Evolutionary conservation across 2,888 invertebrate genomes (phyloP).

Genomic region (Nomada ruficornis): DNA sequence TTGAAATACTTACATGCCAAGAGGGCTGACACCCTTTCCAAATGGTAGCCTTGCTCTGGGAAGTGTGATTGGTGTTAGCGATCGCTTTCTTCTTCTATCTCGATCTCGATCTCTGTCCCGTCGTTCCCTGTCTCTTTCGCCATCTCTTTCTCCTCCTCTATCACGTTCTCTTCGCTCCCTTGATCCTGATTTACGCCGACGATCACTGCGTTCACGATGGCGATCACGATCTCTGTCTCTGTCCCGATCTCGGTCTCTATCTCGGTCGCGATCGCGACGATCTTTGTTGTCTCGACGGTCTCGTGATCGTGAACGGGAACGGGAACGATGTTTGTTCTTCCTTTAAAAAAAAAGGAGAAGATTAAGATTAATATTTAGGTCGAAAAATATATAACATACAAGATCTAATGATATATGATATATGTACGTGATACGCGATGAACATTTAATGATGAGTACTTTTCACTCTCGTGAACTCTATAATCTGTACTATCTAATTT

Average conservation of each 20-base stretch:
- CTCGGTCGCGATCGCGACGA: conserved; percentile 75
- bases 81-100: conserved; percentile 84
- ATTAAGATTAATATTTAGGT: neutral
- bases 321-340: conserved; percentile 84
- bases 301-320: conserved; percentile 84
- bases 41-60: conserved; percentile 84
- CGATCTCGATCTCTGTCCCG: conserved; percentile 82
- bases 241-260: conserved; percentile 70
- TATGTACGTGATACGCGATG: neutral
- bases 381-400: neutral
- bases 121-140: conserved; percentile 69
- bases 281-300: conserved; percentile 86
- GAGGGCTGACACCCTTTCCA: conserved; percentile 83
- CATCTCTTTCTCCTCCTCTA: conserved; percentile 74
- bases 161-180: conserved; percentile 86
- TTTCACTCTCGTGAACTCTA: neutral
- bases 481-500: conserved; percentile 3
- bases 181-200: conserved; percentile 79
- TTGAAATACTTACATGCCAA: conserved; percentile 82
- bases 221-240: conserved; percentile 73
- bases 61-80: conserved; percentile 82
- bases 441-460: conserved; percentile 6
- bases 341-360: conserved; percentile 75
- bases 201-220: conserved; percentile 78
- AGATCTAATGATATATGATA: neutral